phyloP scores from a whole-genome alignment of 1,140 invertebrate genomes.

The Brachionus paranguensis region DNA sequence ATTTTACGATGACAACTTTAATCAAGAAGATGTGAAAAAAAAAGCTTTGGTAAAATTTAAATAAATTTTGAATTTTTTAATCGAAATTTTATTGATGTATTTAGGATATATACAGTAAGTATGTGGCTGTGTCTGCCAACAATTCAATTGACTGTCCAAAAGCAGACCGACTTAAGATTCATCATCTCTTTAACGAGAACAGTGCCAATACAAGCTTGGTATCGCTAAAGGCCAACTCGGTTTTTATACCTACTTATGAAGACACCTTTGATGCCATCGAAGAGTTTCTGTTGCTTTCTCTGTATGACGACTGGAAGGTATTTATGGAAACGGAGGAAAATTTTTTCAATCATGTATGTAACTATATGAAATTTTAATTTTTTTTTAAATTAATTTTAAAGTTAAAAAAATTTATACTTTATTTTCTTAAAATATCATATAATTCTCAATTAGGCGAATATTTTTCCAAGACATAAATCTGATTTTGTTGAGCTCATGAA shows the following conservation, averaged over 20 bases:
- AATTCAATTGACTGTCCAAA: conserved; percentile 25
- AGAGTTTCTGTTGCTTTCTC: background rate
- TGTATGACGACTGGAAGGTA: conserved; percentile 30
- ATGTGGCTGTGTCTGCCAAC: conserved; percentile 16
- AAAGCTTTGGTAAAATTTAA: conserved; percentile 5
- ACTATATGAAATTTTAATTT: background rate
- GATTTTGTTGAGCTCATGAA: no score
- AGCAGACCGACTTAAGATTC: background rate
- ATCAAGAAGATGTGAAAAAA: conserved; percentile 36
- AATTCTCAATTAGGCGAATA: no score
- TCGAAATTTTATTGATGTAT: background rate
- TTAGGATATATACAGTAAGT: conserved; percentile 26
- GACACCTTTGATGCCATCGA: conserved; percentile 37
- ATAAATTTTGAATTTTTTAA: background rate
- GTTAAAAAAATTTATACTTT: background rate
- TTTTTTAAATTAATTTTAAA: background rate
- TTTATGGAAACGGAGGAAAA: conserved; percentile 35
- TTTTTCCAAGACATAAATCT: no score
- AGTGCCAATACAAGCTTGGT: background rate
- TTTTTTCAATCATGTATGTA: conserved; percentile 12
- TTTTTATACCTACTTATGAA: background rate
- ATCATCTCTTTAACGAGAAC: conserved; percentile 12
- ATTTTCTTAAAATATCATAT: no score
- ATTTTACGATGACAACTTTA: conserved; percentile 35
- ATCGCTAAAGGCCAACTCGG: background rate